These are phyloP conservation scores for Dolichotis patagonum DNA, from an alignment of 2,113 vertebrate genomes.

Conservation along the genomic window DNA sequence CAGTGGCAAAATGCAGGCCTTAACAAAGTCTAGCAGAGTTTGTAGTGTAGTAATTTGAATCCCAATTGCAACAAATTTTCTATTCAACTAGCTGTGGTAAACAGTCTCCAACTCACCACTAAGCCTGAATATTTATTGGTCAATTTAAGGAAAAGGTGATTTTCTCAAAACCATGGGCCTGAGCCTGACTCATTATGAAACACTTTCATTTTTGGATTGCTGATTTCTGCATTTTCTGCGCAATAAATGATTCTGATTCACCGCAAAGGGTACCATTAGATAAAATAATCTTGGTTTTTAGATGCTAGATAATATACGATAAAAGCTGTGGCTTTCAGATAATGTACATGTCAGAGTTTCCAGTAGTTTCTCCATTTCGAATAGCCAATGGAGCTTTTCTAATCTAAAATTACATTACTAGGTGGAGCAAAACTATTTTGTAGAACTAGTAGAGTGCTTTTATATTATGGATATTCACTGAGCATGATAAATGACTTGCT, in stretches of 20 bases:
- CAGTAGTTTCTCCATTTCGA: conserved; percentile 29
- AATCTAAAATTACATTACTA: conserved; percentile 54
- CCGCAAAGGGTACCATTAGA: conserved; percentile 44
- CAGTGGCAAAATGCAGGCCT: conserved; percentile 14
- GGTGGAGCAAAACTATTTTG: neutral
- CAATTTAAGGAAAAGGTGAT: conserved; percentile 65
- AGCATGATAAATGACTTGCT: neutral
- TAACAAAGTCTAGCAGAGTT: conserved; percentile 20
- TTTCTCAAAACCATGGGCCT: conserved; percentile 43
- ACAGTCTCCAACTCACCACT: neutral
- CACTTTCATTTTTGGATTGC: conserved; percentile 39
- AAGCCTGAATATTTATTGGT: conserved; percentile 61
- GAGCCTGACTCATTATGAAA: conserved; percentile 40
- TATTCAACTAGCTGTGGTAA: conserved; percentile 26
- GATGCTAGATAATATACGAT: neutral
- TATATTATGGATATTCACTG: neutral
- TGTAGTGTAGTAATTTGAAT: conserved; percentile 45
- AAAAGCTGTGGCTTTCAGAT: conserved; percentile 35
- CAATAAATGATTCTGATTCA: conserved; percentile 52
- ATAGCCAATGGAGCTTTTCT: neutral
- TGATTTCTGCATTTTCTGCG: conserved; percentile 54
- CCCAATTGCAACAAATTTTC: conserved; percentile 51
- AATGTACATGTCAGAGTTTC: conserved; percentile 26
- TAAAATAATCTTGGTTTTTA: conserved; percentile 52
- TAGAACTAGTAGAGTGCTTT: neutral